Evolutionary conservation across 2,797 vertebrate species (phyloP), one percentile per base, ranked within the genome.

Genomic region (Carcharodon carcharias): DNA sequence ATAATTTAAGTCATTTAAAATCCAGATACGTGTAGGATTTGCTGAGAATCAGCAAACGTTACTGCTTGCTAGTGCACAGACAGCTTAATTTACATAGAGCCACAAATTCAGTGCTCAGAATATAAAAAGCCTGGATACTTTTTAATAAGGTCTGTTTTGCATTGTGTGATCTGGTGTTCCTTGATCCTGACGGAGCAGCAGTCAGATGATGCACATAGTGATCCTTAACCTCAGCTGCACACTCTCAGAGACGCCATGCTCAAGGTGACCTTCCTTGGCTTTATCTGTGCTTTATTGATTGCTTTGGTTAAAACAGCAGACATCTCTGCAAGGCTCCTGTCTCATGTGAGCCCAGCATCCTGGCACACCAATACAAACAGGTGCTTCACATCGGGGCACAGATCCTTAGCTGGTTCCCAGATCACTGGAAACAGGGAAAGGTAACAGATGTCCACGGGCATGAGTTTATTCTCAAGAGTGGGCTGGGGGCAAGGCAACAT

Each of bases 251-350:
- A 35, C 50, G 12, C 61, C 40, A 26, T 35, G 0, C 65, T 95
- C 93, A 95, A 95, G 93, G 93, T 95, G 93, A 95, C 93, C 63
- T 95, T 69, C 9, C 21, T 45, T 7, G 40, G 16, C 65, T 31
- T 71, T 28, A 14, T 45, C 65, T 28, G 40, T 63, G n/a, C 3
- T 69, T 28, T 69, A 45, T 69, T 95, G 93, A 69, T 95, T 69
- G 93, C 40, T 67, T 63, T 11, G n/a, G 63, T 69, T 50, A 28
- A n/a, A 95, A 50, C 93, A 95, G 65, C 63, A 67, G 93, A 67
- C n/a, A 4, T 69, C 93, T 71, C 63, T 45, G 40, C 93, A 28
- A 95, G 93, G 16, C 93, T 95, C 65, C 63, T 12, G 40, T 23
- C 93, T 71, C 65, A 4, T 95, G 65, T 69, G n/a, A 50, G 8